Evolutionary conservation across 53 echinoderm and acorn worm genomes (phyloP).

Genomic region (Astropecten irregularis): DNA sequence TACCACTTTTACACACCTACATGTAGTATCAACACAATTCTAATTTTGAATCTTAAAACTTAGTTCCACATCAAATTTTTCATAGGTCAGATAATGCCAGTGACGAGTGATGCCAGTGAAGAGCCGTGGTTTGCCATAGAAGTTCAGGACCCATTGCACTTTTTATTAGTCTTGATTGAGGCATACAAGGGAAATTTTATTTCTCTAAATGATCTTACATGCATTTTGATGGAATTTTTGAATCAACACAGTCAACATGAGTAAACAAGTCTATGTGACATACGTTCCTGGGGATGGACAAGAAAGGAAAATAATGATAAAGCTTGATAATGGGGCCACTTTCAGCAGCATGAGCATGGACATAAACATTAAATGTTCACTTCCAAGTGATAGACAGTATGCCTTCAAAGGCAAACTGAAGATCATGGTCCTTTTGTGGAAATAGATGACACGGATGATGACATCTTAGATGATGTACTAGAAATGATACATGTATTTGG

Average conservation of each 20-base stretch:
- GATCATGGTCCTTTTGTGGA: slow-evolving; percentile 24
- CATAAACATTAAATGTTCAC: slow-evolving; percentile 18
- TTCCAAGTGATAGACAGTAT: slow-evolving; percentile 1
- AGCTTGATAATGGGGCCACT: background rate
- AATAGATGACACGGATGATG: slow-evolving; percentile 22
- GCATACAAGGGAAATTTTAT: background rate
- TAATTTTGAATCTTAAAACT: no score
- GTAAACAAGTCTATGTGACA: slow-evolving; percentile 35
- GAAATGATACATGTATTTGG: no score
- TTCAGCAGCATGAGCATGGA: slow-evolving; percentile 16
- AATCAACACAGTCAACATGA: background rate
- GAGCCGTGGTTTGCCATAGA: background rate
- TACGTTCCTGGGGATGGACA: slow-evolving; percentile 9
- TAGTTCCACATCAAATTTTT: no score
- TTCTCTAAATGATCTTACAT: background rate
- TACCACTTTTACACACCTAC: no score
- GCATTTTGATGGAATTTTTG: background rate
- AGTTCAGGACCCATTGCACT: background rate
- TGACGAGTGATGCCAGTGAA: background rate
- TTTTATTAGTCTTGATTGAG: background rate
- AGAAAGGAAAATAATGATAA: background rate
- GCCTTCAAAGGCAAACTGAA: slow-evolving; percentile 8
- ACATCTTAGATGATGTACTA: slow-evolving; percentile 14
- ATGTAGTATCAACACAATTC: no score
- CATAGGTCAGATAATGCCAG: no score